These are phyloP conservation scores for Hypomecis punctinalis DNA, from an alignment of 2,888 invertebrate species.

Conservation along the genomic window DNA sequence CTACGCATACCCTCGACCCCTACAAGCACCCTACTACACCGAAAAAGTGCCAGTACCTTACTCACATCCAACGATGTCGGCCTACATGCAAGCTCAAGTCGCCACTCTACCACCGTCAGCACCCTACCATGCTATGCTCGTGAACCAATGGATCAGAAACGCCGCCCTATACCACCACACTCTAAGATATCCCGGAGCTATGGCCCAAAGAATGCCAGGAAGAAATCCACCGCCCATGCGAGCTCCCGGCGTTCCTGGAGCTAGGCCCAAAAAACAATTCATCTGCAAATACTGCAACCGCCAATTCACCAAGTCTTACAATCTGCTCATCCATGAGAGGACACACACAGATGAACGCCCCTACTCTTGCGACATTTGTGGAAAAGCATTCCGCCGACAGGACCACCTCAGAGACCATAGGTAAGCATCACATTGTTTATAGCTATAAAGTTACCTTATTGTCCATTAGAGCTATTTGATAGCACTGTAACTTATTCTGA, in stretches of 20 bases:
- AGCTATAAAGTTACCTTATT: slow-evolving; percentile 41
- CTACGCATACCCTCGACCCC: slow-evolving; percentile 72
- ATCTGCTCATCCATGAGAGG: slow-evolving; percentile 97
- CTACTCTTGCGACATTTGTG: slow-evolving; percentile 98
- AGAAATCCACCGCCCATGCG: slow-evolving; percentile 84
- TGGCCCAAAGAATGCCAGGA: slow-evolving; percentile 80
- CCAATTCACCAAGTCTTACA: slow-evolving; percentile 99
- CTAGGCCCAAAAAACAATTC: slow-evolving; percentile 92
- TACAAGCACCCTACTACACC: slow-evolving; percentile 73
- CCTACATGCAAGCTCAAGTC: slow-evolving; percentile 79
- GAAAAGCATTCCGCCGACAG: slow-evolving; percentile 97
- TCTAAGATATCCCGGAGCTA: slow-evolving; percentile 77
- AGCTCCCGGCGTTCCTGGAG: slow-evolving; percentile 84
- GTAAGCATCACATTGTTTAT: slow-evolving; percentile 72
- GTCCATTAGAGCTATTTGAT: slow-evolving; percentile 44
- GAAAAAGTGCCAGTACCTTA: slow-evolving; percentile 72
- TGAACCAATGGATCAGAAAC: slow-evolving; percentile 91
- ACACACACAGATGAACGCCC: slow-evolving; percentile 99
- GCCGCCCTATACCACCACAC: slow-evolving; percentile 88
- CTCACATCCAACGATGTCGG: slow-evolving; percentile 72
- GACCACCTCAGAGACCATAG: slow-evolving; percentile 97
- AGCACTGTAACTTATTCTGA: slow-evolving; percentile 45
- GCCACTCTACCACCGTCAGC: slow-evolving; percentile 76
- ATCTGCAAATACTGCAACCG: slow-evolving; percentile 99
- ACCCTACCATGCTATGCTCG: slow-evolving; percentile 86